A percentile compares a stretch with the other conserved stretches of the same genome.
These are phyloP conservation scores for Dicentrarchus labrax DNA, from an alignment of 2,113 vertebrate genomes.

Conservation along the genomic window DNA sequence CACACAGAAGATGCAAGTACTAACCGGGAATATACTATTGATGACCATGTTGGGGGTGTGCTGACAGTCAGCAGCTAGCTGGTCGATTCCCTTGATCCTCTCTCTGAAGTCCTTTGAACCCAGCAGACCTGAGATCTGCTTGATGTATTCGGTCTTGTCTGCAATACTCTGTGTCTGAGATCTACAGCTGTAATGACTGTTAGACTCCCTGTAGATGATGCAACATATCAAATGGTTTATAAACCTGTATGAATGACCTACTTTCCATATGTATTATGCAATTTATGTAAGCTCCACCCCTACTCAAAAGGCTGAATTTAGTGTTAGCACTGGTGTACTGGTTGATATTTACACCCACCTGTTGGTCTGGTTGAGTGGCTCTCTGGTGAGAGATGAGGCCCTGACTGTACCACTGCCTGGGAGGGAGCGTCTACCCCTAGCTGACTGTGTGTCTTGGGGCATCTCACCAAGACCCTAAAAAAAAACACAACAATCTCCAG, in stretches of 20 bases:
- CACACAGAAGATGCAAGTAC: background rate
- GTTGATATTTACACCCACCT: slow-evolving; percentile 80
- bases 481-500: slow-evolving; percentile 14
- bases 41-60: slow-evolving; percentile 87
- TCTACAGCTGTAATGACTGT: slow-evolving; percentile 80
- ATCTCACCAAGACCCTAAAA: slow-evolving; percentile 92
- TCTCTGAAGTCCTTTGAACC: slow-evolving; percentile 92
- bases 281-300: slow-evolving; percentile 8
- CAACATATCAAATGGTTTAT: background rate
- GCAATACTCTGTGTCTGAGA: slow-evolving; percentile 82
- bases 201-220: slow-evolving; percentile 80
- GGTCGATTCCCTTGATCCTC: slow-evolving; percentile 90
- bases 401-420: slow-evolving; percentile 85
- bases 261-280: background rate
- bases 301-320: background rate
- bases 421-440: slow-evolving; percentile 89
- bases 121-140: slow-evolving; percentile 84
- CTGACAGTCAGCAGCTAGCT: slow-evolving; percentile 88
- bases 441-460: slow-evolving; percentile 89
- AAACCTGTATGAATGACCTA: background rate
- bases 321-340: background rate
- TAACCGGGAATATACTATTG: slow-evolving; percentile 90
- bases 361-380: slow-evolving; percentile 81
- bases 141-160: slow-evolving; percentile 89
- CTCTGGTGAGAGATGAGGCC: slow-evolving; percentile 89